Evolutionary conservation across 2,113 vertebrate genomes (phyloP), one percentile per base, ranked within the genome.

Genomic region (Corythoichthys haematopterus): DNA sequence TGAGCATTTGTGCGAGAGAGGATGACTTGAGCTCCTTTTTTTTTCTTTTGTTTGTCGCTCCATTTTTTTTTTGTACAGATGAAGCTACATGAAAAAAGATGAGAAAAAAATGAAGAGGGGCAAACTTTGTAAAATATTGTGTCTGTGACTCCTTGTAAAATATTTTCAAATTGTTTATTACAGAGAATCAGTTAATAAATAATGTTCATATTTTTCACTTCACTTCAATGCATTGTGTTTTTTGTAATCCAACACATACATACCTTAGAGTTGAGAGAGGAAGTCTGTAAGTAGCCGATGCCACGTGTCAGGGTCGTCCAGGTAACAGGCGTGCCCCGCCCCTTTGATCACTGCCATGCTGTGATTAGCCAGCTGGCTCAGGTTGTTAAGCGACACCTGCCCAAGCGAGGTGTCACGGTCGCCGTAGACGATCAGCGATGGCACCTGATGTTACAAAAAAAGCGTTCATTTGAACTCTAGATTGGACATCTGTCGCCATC

Each of bases 141-240:
- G 97, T 90, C 95, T 95, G 97, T 99, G 96, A 98, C 93, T 98
- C 95, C 96, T 97, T 99, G 96, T 99, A 99, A 98, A 96, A 99
- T 98, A 99, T 98, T 99, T 98, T 98, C 95, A 97, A 97, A 99
- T 97, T 92, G 95, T 99, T 98, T 99, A 99, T 99, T 98, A 98
- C 96, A 99, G 94, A 98, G 95, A 95, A 96, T 98, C 96, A 93
- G 95, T 98, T 98, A 99, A 96, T 99, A 99, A 99, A 99, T 98
- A 97, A 99, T 95, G 95, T 98, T 98, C 96, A 99, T 99, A 99
- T 99, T 99, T 93, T 99, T 98, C 97, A 98, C 95, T 98, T 99
- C 96, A 97, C 85, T 91, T 84, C 70, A 73, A 53, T 36, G 83
- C 85, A 78, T 77, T 51, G 71, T 72, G 76, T 78, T 82, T 76